Base-by-base conservation (phyloP, 2,113 vertebrate genomes). In the Neogale vison region DNA sequence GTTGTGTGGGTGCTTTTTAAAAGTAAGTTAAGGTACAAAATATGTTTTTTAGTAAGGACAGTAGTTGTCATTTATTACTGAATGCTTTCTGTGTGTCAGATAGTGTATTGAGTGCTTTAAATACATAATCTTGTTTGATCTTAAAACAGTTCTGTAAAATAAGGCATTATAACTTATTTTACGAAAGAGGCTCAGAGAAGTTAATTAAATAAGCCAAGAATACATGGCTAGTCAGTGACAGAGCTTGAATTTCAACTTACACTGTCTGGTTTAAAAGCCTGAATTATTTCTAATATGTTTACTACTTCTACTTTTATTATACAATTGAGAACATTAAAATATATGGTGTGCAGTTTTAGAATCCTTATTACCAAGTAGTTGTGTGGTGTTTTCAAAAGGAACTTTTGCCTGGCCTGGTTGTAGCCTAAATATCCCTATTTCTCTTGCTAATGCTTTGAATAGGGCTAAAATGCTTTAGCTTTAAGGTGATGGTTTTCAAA, bases 151-250 rank as follows among this genome's bases (percentile, higher is more conserved):
- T 95, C 9, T 82, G 4, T 86, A 87, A 96, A 93, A 83, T 71
- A 71, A 88, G 24, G 3, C 80, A 71, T 45, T 74, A 31, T 55
- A 92, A 42, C 26, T 67, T 92, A 79, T 5, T 89, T 95, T 90
- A 83, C 4, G 86, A 87, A 72, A 93, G 20, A 47, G 21, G 20
- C 47, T 88, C 14, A 80, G n/a, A 72, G 9, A 84, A 94, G n/a
- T 94, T 82, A 82, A 96, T 94, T 82, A 83, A 96, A 31, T 87
- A 86, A 92, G 21, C 26, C 65, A 87, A 74, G 34, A 95, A 69
- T 88, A 50, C 8, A 34, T 79, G 95, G 39, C 26, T 69, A 82
- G 52, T 89, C 57, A 83, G 2, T 90, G 52, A 86, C 9, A 91
- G 55, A 77, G 13, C 36, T 34, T 97, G 63, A 9, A 61, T 93